These are phyloP conservation scores for Monopterus albus DNA, from an alignment of 2,113 vertebrate species.

Conservation along the genomic window DNA sequence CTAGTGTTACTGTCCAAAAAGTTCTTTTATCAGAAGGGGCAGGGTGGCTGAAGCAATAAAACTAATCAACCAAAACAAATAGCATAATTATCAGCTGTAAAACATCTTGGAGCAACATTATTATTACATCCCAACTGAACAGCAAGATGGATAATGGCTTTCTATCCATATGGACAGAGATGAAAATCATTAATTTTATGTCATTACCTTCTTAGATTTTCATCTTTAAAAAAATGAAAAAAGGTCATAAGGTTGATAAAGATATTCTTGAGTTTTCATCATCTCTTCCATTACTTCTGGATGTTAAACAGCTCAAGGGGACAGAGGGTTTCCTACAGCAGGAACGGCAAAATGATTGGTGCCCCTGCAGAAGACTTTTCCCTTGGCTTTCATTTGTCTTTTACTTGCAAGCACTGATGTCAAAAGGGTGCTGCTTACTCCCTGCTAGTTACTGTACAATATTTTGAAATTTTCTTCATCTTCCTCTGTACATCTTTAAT, in stretches of 20 bases:
- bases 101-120: conserved; percentile 27
- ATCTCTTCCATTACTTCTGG: too few relatives aligned
- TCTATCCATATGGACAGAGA: conserved; percentile 15
- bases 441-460: conserved; percentile 19
- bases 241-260: too few relatives aligned
- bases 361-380: conserved; percentile 35
- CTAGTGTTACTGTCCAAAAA: not conserved
- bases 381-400: conserved; percentile 47
- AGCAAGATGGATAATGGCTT: conserved; percentile 17
- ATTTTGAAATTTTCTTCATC: conserved; percentile 28
- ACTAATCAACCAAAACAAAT: conserved; percentile 23
- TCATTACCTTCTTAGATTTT: conserved; percentile 24
- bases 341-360: too few relatives aligned
- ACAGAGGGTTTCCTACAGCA: conserved; percentile 16
- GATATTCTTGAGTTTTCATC: too few relatives aligned
- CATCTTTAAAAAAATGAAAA: not conserved
- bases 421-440: conserved; percentile 25
- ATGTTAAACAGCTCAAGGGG: conserved; percentile 18
- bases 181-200: conserved; percentile 37
- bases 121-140: conserved; percentile 14
- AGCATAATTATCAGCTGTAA: conserved; percentile 21
- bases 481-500: conserved; percentile 32
- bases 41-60: not conserved
- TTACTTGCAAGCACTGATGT: conserved; percentile 17
- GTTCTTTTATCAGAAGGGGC: not conserved